phyloP scores from a whole-genome alignment of 1,140 invertebrate species.

The Apis florea region DNA sequence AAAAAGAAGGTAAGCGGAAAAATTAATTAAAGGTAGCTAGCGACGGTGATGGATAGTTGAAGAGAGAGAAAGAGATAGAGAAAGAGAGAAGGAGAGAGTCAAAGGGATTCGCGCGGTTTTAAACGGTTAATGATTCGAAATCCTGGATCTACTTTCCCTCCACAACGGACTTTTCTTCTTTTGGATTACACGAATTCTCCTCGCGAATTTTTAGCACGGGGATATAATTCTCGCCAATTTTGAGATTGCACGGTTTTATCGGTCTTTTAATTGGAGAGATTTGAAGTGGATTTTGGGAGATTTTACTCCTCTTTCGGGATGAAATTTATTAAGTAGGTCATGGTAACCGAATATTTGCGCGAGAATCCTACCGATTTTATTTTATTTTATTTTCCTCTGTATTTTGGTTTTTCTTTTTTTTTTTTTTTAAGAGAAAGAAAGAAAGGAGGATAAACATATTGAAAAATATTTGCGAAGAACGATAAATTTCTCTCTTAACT shows the following conservation, averaged over 20 bases:
- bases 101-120: not conserved
- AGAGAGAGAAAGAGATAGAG: not conserved
- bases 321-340: too few species aligned
- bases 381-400: too few species aligned
- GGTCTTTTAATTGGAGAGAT: not conserved
- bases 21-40: constrained; percentile 39
- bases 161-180: not conserved
- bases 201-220: not conserved
- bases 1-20: constrained; percentile 20
- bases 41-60: not conserved
- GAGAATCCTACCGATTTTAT: too few species aligned
- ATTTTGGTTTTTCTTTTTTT: too few species aligned
- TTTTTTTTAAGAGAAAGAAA: too few species aligned
- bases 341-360: too few species aligned
- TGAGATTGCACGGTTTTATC: not conserved
- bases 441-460: too few species aligned
- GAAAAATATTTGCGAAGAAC: too few species aligned
- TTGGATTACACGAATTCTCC: not conserved
- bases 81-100: not conserved
- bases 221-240: not conserved
- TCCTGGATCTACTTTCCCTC: not conserved
- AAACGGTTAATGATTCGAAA: constrained; percentile 12
- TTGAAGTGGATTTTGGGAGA: too few species aligned
- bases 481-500: too few species aligned
- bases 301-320: too few species aligned